These are phyloP conservation scores for Limnephilus auricula DNA, from an alignment of 2,888 invertebrate genomes.

Conservation along the genomic window DNA sequence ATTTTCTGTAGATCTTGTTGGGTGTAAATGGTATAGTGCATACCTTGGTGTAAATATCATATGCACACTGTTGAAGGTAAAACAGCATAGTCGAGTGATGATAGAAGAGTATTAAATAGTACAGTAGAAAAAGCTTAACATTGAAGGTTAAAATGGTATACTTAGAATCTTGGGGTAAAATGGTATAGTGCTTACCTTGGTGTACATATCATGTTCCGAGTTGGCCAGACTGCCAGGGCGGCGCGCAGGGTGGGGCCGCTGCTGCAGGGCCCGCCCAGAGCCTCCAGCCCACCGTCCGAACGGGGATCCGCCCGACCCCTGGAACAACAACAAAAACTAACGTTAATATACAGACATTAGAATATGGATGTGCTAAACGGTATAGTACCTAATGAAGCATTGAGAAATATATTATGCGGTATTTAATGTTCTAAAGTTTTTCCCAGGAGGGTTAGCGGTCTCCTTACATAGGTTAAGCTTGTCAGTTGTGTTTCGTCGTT, in stretches of 20 bases:
- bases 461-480: too few relatives aligned
- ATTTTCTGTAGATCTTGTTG: too few relatives aligned
- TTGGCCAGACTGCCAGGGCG: conserved; percentile 74
- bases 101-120: too few relatives aligned
- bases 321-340: conserved; percentile 68
- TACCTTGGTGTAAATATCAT: conserved; percentile 79
- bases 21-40: background rate
- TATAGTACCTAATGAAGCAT: background rate
- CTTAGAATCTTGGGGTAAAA: background rate
- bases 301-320: conserved; percentile 82
- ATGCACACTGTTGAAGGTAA: too few relatives aligned
- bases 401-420: background rate
- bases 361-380: background rate
- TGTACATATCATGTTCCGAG: conserved; percentile 76
- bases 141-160: too few relatives aligned
- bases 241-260: conserved; percentile 71
- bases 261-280: conserved; percentile 71
- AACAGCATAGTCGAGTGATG: too few relatives aligned
- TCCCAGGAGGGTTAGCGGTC: too few relatives aligned
- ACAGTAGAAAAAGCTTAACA: too few relatives aligned
- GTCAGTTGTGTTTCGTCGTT: too few relatives aligned
- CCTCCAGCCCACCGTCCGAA: conserved; percentile 80
- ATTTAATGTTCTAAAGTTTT: background rate
- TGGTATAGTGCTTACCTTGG: conserved; percentile 74
- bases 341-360: background rate